Conservation (phyloP, 2,888 invertebrate species). For the Idaea biselata region DNA sequence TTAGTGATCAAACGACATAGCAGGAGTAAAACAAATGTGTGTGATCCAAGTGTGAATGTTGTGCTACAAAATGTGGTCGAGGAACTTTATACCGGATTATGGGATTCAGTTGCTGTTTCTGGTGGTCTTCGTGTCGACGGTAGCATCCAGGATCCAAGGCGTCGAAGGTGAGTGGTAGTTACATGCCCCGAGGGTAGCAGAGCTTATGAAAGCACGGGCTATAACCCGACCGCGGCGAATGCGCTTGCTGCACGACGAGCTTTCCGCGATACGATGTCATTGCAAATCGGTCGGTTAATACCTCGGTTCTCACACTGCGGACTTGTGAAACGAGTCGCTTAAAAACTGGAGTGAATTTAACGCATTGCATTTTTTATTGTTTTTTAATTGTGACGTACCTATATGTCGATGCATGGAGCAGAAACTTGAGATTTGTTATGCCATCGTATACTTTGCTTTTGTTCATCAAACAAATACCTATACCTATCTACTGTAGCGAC, state of each 20-base stretch:
- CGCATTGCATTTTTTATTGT: conserved; percentile 73
- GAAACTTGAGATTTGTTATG: conserved; percentile 46
- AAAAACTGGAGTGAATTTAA: conserved; percentile 78
- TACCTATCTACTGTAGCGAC: conserved; percentile 12
- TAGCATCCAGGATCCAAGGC: conserved; percentile 71
- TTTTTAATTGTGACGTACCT: conserved; percentile 64
- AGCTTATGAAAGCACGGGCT: conserved; percentile 75
- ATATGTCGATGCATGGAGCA: conserved; percentile 47
- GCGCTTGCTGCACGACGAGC: conserved; percentile 50
- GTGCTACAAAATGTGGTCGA: conserved; percentile 85
- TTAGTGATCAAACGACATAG: conserved; percentile 69
- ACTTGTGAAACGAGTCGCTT: conserved; percentile 77
- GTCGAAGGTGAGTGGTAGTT: conserved; percentile 80
- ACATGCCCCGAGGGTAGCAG: conserved; percentile 43
- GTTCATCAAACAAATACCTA: conserved; percentile 26
- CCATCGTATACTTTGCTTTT: conserved; percentile 36
- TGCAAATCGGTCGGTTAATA: conserved; percentile 58
- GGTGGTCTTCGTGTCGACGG: conserved; percentile 66
- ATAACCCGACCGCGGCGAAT: conserved; percentile 53
- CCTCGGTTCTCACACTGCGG: conserved; percentile 74
- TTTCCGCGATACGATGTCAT: conserved; percentile 45
- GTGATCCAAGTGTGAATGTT: conserved; percentile 81
- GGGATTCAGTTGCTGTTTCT: conserved; percentile 82
- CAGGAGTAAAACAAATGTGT: conserved; percentile 80
- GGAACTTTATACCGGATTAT: conserved; percentile 84